phyloP scores from a whole-genome alignment of 2,888 invertebrate species.

The Ichneumon xanthorius region DNA sequence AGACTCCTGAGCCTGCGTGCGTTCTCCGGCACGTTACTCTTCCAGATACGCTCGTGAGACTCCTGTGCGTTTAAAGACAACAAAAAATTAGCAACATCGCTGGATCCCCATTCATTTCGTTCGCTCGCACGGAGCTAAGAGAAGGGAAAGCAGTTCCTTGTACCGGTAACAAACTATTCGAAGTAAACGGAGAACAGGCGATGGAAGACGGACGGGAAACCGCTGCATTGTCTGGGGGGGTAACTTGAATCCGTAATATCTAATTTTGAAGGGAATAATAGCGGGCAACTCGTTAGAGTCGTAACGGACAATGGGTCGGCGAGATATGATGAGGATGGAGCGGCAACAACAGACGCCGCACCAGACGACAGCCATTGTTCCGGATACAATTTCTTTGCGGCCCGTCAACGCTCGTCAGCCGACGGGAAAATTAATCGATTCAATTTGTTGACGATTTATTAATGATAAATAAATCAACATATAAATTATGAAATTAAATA shows the following conservation, averaged over 20 bases:
- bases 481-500: too few species aligned
- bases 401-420: neutral
- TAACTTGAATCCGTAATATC: conserved; percentile 47
- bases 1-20: neutral
- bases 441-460: neutral
- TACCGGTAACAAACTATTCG: neutral
- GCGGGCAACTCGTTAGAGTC: conserved; percentile 43
- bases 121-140: neutral
- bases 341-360: conserved; percentile 27
- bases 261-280: conserved; percentile 54
- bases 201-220: neutral
- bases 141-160: neutral
- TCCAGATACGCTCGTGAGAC: neutral
- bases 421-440: neutral
- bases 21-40: neutral
- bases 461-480: neutral
- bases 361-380: neutral
- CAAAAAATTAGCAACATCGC: neutral
- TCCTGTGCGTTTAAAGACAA: neutral
- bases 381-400: neutral
- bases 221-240: conserved; percentile 16
- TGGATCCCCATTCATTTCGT: neutral
- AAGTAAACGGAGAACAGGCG: neutral
- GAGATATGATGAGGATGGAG: conserved; percentile 14
- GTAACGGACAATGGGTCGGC: conserved; percentile 34